Percentiles rank a stretch among this genome's conserved stretches.
phyloP scores from a whole-genome alignment of 2,797 vertebrate genomes.

The Fundulus diaphanus region DNA sequence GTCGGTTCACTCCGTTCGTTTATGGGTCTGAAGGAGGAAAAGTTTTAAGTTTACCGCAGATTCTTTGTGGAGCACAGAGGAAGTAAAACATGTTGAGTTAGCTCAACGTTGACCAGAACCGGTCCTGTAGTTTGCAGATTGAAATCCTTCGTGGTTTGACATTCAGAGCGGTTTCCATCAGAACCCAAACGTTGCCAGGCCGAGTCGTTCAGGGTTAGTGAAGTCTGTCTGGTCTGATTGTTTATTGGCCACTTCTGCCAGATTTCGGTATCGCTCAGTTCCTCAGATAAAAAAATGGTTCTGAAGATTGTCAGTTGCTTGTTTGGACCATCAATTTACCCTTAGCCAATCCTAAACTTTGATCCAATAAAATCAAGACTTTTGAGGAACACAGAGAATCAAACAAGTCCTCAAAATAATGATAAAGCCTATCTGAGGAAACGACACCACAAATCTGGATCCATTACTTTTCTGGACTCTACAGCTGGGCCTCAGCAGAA shows the following conservation, averaged over 20 bases:
- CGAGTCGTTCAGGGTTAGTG: no score
- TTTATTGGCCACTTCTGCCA: neutral
- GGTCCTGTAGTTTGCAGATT: neutral
- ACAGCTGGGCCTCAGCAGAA: neutral
- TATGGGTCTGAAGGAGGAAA: no score
- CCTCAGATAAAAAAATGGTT: neutral
- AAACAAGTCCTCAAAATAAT: neutral
- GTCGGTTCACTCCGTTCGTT: no score
- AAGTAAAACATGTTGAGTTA: no score
- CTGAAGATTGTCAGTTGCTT: no score
- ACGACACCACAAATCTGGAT: neutral
- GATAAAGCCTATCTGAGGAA: neutral
- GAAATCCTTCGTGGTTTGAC: neutral
- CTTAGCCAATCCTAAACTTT: no score
- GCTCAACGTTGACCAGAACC: neutral
- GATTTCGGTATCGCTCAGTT: no score
- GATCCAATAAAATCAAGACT: no score
- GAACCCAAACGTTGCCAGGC: no score
- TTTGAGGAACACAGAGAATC: neutral
- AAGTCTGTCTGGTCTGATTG: neutral
- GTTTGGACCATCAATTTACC: no score
- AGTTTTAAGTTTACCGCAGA: no score
- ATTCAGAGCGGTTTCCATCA: neutral
- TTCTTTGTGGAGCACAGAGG: no score
- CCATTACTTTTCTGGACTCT: neutral